Base-by-base conservation (phyloP, 2,113 vertebrate species). In the Puma concolor region DNA sequence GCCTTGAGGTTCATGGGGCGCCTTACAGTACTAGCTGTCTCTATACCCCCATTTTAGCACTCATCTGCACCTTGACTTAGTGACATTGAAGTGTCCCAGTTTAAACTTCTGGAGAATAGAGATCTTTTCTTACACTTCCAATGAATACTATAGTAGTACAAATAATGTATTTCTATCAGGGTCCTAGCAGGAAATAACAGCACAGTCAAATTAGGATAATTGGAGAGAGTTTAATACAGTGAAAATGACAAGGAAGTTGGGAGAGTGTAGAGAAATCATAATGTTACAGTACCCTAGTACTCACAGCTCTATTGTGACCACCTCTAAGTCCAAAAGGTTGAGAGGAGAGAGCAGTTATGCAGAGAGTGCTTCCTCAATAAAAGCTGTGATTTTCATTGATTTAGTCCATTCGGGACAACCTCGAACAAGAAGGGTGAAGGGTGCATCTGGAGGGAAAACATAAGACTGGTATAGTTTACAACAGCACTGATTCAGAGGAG, bases 141-240 rank as follows among this genome's bases (percentile, higher is more conserved):
- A 16, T 64, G 74, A 60, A 52, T 84, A 21, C 82, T 50, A 50
- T 3, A 88, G 31, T 66, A 74, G 85, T 52, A 79, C 67, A 48
- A 41, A 38, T 44, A 83, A 88, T 14, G 38, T 36, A n/a, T 69
- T 33, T 71, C 48, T 91, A 1, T 66, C 60, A 74, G 27, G 1
- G 19, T 91, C 50, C 31, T 67, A 76, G 84, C 29, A 74, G 50
- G 79, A 88, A 88, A 72, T 0, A 0, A 33, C 13, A 25, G 36
- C 57, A 85, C 74, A 88, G 23, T 91, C 36, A 60, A 52, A 95
- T 83, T 38, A 87, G 52, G 48, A 88, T 63, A 74, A 88, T 88
- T 60, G 14, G 44, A 60, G 66, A 81, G 50, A 54, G 36, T 85
- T 76, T 67, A 79, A 80, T 84, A 76, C 88, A 69, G 57, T 36